These are phyloP conservation scores for Ctena decussata DNA, from an alignment of 2,888 invertebrate genomes.

Conservation along the genomic window DNA sequence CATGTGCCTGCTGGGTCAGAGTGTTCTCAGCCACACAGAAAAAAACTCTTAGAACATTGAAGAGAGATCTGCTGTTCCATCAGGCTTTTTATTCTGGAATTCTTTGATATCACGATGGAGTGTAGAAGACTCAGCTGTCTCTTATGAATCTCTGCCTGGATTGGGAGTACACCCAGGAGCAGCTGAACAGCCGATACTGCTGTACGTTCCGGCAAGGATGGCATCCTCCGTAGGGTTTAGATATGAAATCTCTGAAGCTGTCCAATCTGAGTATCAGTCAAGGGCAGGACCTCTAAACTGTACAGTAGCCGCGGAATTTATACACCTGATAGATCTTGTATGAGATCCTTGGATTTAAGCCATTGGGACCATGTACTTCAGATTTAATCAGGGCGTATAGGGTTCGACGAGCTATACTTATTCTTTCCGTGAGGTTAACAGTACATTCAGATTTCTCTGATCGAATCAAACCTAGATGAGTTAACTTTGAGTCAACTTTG, in stretches of 20 bases:
- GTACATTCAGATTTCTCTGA: not conserved
- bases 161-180: constrained; percentile 12
- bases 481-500: not conserved
- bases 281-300: not conserved
- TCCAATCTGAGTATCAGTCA: not conserved
- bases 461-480: constrained; percentile 13
- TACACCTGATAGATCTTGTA: constrained; percentile 6
- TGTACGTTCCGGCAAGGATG: constrained; percentile 13
- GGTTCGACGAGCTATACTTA: not conserved
- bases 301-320: not conserved
- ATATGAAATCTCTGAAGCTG: constrained; percentile 12
- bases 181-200: not conserved
- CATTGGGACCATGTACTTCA: constrained; percentile 12
- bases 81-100: not conserved
- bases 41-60: no score
- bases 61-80: not conserved
- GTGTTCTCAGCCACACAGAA: no score
- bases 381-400: not conserved
- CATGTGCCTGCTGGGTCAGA: no score
- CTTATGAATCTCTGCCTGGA: constrained; percentile 17
- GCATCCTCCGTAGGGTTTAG: not conserved
- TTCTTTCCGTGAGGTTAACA: not conserved
- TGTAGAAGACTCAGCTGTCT: constrained; percentile 13
- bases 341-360: constrained; percentile 13
- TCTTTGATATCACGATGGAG: not conserved